A percentile compares a stretch with the other conserved stretches of the same genome.
phyloP scores from a whole-genome alignment of 1,140 invertebrate genomes.

The Drosophila mojavensis region DNA sequence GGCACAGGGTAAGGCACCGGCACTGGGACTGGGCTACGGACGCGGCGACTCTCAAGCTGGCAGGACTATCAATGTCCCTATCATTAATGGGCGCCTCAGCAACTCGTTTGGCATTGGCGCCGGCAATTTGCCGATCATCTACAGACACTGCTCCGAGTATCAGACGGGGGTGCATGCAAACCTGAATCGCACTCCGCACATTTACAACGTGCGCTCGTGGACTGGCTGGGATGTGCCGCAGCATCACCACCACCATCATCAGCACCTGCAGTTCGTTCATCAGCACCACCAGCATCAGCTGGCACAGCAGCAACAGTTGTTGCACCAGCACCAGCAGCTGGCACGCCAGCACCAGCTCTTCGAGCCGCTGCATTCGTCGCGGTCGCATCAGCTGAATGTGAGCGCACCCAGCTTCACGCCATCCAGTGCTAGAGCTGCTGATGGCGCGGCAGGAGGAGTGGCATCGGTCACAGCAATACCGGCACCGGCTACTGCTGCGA shows the following conservation, averaged over 20 bases:
- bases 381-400: conserved; percentile 46
- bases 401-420: conserved; percentile 51
- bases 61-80: background rate
- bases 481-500: background rate
- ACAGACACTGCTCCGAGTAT: conserved; percentile 18
- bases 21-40: conserved; percentile 19
- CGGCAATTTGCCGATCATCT: conserved; percentile 11
- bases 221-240: conserved; percentile 10
- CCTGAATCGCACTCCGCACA: background rate
- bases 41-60: conserved; percentile 31
- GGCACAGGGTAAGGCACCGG: conserved; percentile 13
- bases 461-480: too few relatives aligned
- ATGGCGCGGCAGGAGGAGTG: background rate
- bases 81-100: background rate
- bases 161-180: conserved; percentile 1
- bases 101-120: background rate
- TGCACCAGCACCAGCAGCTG: background rate
- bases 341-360: background rate
- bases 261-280: background rate
- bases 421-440: conserved; percentile 14
- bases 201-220: conserved; percentile 34
- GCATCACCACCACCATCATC: background rate
- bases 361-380: conserved; percentile 3
- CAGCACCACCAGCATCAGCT: background rate
- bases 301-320: background rate